phyloP scores from a whole-genome alignment of 2,888 invertebrate species.

The Ectropis crepuscularia region DNA sequence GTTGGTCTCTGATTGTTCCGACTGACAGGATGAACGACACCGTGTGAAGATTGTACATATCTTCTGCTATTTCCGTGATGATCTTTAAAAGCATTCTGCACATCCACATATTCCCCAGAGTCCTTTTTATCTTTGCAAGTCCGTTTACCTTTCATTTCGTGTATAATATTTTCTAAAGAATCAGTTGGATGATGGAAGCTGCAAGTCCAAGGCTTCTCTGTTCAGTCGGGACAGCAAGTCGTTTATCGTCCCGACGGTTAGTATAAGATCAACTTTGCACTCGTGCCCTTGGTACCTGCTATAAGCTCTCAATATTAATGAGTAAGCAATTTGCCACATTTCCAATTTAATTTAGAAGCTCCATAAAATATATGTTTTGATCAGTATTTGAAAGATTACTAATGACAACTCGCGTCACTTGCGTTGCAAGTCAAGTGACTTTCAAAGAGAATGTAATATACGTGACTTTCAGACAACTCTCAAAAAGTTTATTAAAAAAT shows the following conservation, averaged over 20 bases:
- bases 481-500: neutral
- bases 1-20: constrained; percentile 66
- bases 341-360: constrained; percentile 43
- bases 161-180: constrained; percentile 10
- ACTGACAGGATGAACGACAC: constrained; percentile 71
- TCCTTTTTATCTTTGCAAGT: constrained; percentile 19
- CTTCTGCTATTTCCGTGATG: constrained; percentile 63
- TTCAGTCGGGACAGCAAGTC: constrained; percentile 62
- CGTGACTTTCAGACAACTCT: neutral
- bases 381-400: constrained; percentile 9
- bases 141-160: constrained; percentile 42
- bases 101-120: constrained; percentile 69
- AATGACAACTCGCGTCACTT: neutral
- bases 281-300: constrained; percentile 70
- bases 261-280: constrained; percentile 74
- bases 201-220: constrained; percentile 46
- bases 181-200: constrained; percentile 24
- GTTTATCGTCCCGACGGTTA: constrained; percentile 67
- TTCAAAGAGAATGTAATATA: too few species aligned
- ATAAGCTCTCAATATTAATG: constrained; percentile 70
- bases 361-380: constrained; percentile 12
- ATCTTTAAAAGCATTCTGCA: constrained; percentile 69
- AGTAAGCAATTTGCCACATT: constrained; percentile 82
- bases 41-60: constrained; percentile 68
- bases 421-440: neutral